Conservation (phyloP, 2,797 vertebrate genomes). For the Sebastiscus albofasciatus region DNA sequence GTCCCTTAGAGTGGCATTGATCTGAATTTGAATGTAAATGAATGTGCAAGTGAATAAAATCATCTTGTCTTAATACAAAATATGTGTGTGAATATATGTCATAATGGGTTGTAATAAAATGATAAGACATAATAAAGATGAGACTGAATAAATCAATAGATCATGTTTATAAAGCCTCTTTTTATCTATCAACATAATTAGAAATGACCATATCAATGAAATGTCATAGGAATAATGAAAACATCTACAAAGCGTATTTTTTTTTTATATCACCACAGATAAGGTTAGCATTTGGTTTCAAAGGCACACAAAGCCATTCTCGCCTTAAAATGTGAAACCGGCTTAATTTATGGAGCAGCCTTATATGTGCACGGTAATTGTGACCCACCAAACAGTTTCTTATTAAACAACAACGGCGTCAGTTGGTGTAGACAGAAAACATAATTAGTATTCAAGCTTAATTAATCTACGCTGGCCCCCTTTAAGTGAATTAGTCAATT, state of each 20-base stretch:
- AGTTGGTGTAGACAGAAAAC: conserved; percentile 85
- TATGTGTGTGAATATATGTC: conserved; percentile 2
- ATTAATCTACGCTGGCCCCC: conserved; percentile 87
- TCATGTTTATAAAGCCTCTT: conserved; percentile 22
- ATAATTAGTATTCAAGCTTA: conserved; percentile 89
- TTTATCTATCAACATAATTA: conserved; percentile 37
- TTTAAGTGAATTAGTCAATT: conserved; percentile 89
- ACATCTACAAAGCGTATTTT: conserved; percentile 48
- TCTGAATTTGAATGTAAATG: background rate
- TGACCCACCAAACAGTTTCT: conserved; percentile 81
- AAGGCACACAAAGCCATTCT: conserved; percentile 51
- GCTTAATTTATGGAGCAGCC: conserved; percentile 62
- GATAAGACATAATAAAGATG: background rate
- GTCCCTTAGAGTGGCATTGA: background rate
- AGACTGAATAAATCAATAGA: conserved; percentile 26
- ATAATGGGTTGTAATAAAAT: conserved; percentile 2
- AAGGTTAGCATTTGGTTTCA: conserved; percentile 69
- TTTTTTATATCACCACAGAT: conserved; percentile 46
- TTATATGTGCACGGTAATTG: conserved; percentile 72
- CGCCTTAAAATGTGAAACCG: conserved; percentile 50
- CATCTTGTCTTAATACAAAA: background rate
- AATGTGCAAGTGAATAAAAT: background rate
- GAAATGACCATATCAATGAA: conserved; percentile 39
- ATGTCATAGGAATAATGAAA: conserved; percentile 53
- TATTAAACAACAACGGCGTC: conserved; percentile 84